Conservation (phyloP, 2,113 vertebrate genomes). For the Meles meles region DNA sequence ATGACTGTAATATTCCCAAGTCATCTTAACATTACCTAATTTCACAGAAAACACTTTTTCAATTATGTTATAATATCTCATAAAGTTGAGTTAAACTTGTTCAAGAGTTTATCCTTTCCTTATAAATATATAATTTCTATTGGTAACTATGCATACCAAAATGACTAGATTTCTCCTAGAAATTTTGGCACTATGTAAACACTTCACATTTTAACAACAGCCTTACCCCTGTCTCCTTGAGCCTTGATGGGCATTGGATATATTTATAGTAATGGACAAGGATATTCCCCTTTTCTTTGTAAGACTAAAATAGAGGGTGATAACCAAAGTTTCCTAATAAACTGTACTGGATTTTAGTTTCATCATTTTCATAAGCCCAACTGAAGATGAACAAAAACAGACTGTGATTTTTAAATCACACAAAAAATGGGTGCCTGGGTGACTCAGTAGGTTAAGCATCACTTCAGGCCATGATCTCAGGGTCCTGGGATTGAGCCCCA, state of each 20-base stretch:
- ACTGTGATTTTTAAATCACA: background rate
- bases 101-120: background rate
- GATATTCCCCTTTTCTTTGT: background rate
- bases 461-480: background rate
- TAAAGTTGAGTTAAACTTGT: background rate
- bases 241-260: background rate
- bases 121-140: background rate
- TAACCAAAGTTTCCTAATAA: background rate
- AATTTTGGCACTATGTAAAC: background rate
- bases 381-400: background rate
- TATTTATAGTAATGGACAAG: background rate
- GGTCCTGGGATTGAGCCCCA: background rate
- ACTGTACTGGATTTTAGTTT: background rate
- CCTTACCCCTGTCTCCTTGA: background rate
- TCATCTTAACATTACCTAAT: background rate
- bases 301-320: background rate
- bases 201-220: background rate
- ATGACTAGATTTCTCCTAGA: background rate
- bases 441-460: background rate
- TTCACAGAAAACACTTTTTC: background rate
- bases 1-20: background rate
- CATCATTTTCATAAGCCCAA: background rate
- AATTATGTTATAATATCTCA: background rate
- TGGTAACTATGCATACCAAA: rapidly evolving
- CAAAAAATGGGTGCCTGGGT: background rate